Evolutionary conservation across 2,797 vertebrate genomes (phyloP).

Genomic region (Myiotriccus ornatus): DNA sequence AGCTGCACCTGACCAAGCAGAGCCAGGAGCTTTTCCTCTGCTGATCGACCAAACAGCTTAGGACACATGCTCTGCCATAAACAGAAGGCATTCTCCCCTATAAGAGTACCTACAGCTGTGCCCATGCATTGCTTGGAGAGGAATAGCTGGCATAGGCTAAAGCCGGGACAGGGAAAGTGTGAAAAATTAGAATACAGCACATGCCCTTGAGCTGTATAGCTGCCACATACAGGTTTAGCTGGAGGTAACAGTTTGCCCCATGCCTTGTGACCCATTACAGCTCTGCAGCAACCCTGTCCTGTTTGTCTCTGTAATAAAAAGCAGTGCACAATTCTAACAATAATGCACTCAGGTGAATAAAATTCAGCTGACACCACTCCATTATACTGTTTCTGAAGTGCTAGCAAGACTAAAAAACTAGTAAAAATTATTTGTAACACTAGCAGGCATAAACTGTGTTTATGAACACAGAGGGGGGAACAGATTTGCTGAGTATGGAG

Average conservation of each 20-base stretch:
- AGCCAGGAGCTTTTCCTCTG: neutral
- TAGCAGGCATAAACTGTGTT: neutral
- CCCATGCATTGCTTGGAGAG: neutral
- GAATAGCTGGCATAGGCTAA: neutral
- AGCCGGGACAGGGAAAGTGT: neutral
- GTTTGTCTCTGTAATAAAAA: neutral
- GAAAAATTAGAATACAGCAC: neutral
- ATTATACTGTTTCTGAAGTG: neutral
- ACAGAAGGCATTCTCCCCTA: neutral
- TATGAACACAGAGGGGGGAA: neutral
- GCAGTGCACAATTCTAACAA: neutral
- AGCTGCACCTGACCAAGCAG: neutral
- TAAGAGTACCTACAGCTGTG: neutral
- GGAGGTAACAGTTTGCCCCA: neutral
- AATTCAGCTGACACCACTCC: conserved; percentile 24
- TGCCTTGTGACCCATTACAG: neutral
- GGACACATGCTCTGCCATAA: neutral
- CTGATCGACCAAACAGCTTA: neutral
- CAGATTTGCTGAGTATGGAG: neutral
- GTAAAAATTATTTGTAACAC: conserved; percentile 27
- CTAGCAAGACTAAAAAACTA: neutral
- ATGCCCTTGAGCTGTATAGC: neutral
- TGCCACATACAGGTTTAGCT: neutral
- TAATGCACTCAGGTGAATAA: conserved; percentile 9
- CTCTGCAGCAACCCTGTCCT: neutral